Evolutionary conservation across 2,113 vertebrate genomes (phyloP).

Genomic region (Centropus bengalensis): DNA sequence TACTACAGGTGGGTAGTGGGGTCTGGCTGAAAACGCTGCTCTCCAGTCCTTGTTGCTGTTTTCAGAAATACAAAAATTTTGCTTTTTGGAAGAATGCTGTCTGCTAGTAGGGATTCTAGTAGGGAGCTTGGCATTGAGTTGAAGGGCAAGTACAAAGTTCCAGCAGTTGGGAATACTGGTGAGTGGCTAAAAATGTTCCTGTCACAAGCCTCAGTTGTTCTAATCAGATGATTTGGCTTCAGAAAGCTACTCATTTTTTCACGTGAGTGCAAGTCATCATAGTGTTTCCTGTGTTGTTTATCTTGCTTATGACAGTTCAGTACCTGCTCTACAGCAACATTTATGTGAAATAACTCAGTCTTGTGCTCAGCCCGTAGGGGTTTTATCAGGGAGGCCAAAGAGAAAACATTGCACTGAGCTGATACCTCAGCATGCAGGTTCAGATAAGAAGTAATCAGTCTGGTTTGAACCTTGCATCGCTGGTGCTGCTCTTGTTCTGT

Average conservation of each 20-base stretch:
- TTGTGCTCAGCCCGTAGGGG: not conserved
- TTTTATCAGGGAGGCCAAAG: not conserved
- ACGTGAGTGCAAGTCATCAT: rapidly evolving
- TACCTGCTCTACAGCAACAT: not conserved
- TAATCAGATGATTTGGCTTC: not conserved
- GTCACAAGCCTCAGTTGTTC: not conserved
- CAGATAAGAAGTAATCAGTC: not conserved
- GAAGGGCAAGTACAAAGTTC: not conserved
- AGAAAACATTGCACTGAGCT: not conserved
- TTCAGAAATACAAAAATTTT: not conserved
- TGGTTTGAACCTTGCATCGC: not conserved
- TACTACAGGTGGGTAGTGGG: not conserved
- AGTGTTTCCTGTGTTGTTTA: not conserved
- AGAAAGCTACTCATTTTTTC: not conserved
- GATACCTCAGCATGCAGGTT: not conserved
- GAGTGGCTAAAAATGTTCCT: not conserved
- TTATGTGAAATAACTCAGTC: not conserved
- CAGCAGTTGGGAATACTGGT: not conserved
- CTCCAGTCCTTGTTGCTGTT: not conserved
- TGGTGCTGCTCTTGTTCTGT: not conserved
- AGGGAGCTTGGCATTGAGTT: not conserved
- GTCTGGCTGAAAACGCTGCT: not conserved
- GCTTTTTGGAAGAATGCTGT: not conserved
- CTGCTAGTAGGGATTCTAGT: not conserved
- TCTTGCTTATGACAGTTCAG: not conserved